Base-by-base conservation (phyloP, 1,140 invertebrate genomes). In the Brachionus rubens region DNA sequence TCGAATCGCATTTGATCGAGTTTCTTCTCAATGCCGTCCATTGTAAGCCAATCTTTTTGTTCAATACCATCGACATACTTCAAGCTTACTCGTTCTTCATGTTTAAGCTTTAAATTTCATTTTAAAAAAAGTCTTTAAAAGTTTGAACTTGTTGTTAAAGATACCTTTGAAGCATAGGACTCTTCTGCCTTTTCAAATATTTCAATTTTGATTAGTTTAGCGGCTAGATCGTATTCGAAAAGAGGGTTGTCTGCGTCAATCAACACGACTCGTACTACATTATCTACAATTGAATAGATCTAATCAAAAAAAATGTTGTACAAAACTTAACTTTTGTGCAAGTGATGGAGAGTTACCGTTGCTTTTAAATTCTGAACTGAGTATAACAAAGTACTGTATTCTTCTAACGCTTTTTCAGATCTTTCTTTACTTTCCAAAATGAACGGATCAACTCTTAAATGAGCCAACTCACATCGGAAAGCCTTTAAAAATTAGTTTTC, bases 271-370 rank as follows among this genome's bases (percentile, higher is more conserved):
- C 68, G 68, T 10, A 30, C 46, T 12, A 48, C 33, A 40, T 72
- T 72, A 16, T 72, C 68, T 24, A 72, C 68, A 50, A 72, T 72
- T n/a, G 68, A 72, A 24, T 72, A 72, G n/a, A 72, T 16, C 30
- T 56, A n/a, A n/a, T n/a, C n/a, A n/a, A n/a, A n/a, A n/a, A n/a
- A n/a, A n/a, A n/a, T n/a, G n/a, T n/a, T n/a, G n/a, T n/a, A n/a
- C n/a, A 12, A 14, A 46, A 46, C n/a, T 10, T 3, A 46, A 46
- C 3, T 46, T 7, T 7, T 46, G 14, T 14, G 5, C 14, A 46
- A 14, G 3, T 7, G 9, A 46, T 14, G 14, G 14, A 3, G 9
- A 46, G 2, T 14, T 46, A 46, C 43, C 26, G 36, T 65, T 24
- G 59, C 59, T 43, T 43, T 41, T 65, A 65, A 43, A 65, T 65